Base-by-base conservation (phyloP, 2,888 invertebrate species). In the Aphodius granarius region DNA sequence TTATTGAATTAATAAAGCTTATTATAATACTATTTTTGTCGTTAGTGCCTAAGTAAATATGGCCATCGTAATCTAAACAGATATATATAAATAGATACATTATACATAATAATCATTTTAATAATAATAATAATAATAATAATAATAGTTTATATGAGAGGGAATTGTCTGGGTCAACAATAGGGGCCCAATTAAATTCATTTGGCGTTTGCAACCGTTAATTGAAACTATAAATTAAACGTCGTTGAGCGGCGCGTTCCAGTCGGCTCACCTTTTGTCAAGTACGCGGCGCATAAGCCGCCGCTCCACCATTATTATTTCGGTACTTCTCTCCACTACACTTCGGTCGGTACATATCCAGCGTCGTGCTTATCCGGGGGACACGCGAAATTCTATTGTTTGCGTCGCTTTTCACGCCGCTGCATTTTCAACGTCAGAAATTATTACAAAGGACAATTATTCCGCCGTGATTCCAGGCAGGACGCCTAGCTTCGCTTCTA, bases 381-480 rank as follows among this genome's bases (percentile, higher is more conserved):
- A 80, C 81, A 81, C 81, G 79, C 79, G 82, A 82, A 83, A 81
- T 80, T 79, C 84, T 81, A 85, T 86, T 86, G 86, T 86, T 83
- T 80, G 79, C 79, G 79, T 79, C 79, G 83, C 83, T 85, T 81
- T 84, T 85, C 85, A 83, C 83, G 81, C 83, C 83, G 82, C 81
- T 83, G 83, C 83, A 83, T 84, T 84, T 84, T 82, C 83, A 77
- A 81, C 85, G 80, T 79, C 81, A 79, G 82, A 77, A 82, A 81
- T 81, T 82, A 82, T 81, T 79, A 83, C 83, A 83, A 83, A 83
- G 83, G 82, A 83, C 83, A 82, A 83, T 84, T 82, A 84, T 82
- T 83, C 83, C 79, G 79, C 81, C 83, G 81, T 83, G 83, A 83
- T 84, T 84, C 83, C 83, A 81, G 81, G 78, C 82, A 79, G 82